phyloP scores from a whole-genome alignment of 1,140 invertebrate genomes.

The Ylistrum balloti region DNA sequence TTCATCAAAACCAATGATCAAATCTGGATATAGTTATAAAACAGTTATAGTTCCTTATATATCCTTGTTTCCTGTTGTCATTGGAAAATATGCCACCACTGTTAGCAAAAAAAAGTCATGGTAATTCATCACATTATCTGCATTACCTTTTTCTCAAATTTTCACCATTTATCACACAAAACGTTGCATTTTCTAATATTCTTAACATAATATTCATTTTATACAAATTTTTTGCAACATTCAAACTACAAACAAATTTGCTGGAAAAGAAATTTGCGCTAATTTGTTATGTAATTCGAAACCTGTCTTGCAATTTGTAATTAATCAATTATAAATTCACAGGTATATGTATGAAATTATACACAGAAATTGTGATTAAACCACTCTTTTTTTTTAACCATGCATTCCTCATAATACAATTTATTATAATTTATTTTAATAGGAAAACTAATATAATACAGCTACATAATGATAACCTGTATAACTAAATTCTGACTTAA shows the following conservation, averaged over 20 bases:
- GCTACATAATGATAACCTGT: background rate
- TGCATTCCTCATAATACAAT: background rate
- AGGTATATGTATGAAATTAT: slow-evolving; percentile 16
- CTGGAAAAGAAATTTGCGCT: background rate
- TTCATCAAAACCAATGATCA: too few species aligned
- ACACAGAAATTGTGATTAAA: background rate
- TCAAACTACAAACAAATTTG: background rate
- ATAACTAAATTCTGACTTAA: background rate
- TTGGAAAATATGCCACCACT: too few species aligned
- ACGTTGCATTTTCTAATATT: too few species aligned
- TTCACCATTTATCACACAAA: too few species aligned
- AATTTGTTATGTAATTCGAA: slow-evolving; percentile 30
- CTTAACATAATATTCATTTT: too few species aligned
- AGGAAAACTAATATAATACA: slow-evolving; percentile 5
- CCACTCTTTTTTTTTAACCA: background rate
- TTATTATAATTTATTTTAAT: background rate
- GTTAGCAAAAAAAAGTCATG: too few species aligned
- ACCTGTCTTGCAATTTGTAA: slow-evolving; percentile 9
- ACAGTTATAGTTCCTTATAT: too few species aligned
- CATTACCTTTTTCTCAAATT: too few species aligned
- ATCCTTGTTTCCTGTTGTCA: too few species aligned
- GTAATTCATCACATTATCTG: too few species aligned
- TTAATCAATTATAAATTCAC: slow-evolving; percentile 30
- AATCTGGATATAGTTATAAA: too few species aligned
- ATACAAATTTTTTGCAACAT: background rate